Evolutionary conservation across 2,888 invertebrate species (phyloP), one percentile per base, ranked within the genome.

Genomic region (Muscina levida): DNA sequence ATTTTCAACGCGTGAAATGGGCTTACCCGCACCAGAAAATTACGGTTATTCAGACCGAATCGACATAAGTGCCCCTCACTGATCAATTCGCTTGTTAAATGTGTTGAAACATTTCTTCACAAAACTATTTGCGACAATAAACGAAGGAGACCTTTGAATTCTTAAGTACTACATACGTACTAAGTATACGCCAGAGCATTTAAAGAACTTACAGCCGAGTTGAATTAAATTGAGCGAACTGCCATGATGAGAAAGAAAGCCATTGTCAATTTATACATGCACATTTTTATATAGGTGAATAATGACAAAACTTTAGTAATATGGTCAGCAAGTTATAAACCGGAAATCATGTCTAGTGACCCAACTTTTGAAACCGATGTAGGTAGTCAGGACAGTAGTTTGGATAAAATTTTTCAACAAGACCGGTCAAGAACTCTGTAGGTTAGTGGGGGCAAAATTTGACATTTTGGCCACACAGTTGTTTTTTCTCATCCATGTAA

Each of bases 1-100:
- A 42, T 62, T 86, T 86, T 85, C 83, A 86, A 80, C 86, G 87
- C 87, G 87, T 88, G 85, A 88, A 88, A 88, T 88, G 86, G 87
- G 88, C 85, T 87, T 88, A 87, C 87, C 85, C 57, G 73, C 59
- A 72, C 71, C 48, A 44, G 62, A 22, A 82, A 85, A 87, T 87
- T 86, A 84, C 82, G 85, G 85, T 85, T 84, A 87, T 88, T 87
- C 84, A 87, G 87, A 84, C 83, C 83, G 84, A 85, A 86, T 88
- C 87, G 85, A 87, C 84, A 57, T 77, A 70, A 79, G 81, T 78
- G 81, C 67, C 73, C 51, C 74, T 51, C 70, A 82, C 79, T 73
- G 37, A 22, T 11, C 17, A 77, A 77, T 72, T 53, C 66, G 76
- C 66, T 75, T 77, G 73, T 68, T 72, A 56, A 62, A 62, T 62